A percentile compares a stretch with the other conserved stretches of the same genome.
Evolutionary conservation across 2,113 vertebrate species (phyloP).

Genomic region (Sceloporus undulatus): DNA sequence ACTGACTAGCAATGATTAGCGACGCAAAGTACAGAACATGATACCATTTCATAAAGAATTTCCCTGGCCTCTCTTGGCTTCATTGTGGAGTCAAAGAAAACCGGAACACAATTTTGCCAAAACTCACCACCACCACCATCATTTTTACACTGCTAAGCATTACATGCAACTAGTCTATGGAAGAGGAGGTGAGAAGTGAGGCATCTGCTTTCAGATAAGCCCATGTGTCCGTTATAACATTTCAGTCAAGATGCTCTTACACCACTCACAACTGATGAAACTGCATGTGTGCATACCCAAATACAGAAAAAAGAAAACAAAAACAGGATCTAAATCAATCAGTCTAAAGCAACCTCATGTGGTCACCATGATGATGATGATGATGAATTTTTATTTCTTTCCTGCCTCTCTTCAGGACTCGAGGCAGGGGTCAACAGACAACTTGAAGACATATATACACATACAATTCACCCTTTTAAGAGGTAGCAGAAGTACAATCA

Average conservation of each 20-base stretch:
- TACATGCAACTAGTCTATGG: too few relatives aligned
- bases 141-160: background rate
- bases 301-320: background rate
- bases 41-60: background rate
- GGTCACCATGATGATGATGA: too few relatives aligned
- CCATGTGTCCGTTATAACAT: too few relatives aligned
- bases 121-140: background rate
- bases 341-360: too few relatives aligned
- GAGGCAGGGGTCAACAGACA: too few relatives aligned
- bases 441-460: too few relatives aligned
- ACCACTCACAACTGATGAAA: background rate
- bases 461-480: too few relatives aligned
- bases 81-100: background rate
- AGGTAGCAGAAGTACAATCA: too few relatives aligned
- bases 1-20: background rate
- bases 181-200: background rate
- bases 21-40: background rate
- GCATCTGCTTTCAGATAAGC: background rate
- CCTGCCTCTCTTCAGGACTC: too few relatives aligned
- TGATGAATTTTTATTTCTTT: too few relatives aligned
- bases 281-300: background rate
- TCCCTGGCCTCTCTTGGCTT: background rate
- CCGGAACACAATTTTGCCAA: too few relatives aligned
- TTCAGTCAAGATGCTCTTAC: background rate
- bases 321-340: too few relatives aligned